Percentiles rank a stretch among this genome's conserved stretches.
Conservation (phyloP, 2,113 vertebrate species). For the Anoplopoma fimbria region DNA sequence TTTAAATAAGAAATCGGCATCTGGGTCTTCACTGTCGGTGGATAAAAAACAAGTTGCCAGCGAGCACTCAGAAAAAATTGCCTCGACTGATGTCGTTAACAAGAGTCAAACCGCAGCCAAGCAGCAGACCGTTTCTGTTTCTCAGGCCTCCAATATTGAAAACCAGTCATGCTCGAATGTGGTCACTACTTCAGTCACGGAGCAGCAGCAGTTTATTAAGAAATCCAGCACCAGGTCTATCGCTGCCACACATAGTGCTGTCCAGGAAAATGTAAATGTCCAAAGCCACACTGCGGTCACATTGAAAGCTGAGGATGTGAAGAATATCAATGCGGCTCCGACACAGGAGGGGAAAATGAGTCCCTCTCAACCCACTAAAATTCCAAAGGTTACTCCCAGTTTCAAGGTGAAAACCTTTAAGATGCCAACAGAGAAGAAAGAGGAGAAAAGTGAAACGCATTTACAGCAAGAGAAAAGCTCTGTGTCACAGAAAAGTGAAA, state of each 20-base stretch:
- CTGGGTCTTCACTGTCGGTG: constrained; percentile 42
- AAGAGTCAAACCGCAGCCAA: constrained; percentile 43
- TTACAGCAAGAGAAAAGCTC: constrained; percentile 47
- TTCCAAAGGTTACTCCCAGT: constrained; percentile 81
- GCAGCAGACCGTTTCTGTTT: constrained; percentile 41
- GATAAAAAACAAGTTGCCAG: constrained; percentile 63
- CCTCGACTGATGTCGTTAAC: constrained; percentile 41
- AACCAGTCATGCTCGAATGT: constrained; percentile 59
- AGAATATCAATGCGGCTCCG: constrained; percentile 62
- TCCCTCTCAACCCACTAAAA: constrained; percentile 75
- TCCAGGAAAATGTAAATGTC: constrained; percentile 72
- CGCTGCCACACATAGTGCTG: constrained; percentile 68
- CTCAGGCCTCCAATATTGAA: constrained; percentile 51
- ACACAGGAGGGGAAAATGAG: constrained; percentile 73
- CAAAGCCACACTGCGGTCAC: constrained; percentile 70
- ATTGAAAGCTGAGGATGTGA: constrained; percentile 75
- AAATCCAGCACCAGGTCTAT: constrained; percentile 71
- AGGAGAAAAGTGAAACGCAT: constrained; percentile 65
- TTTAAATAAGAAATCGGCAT: constrained; percentile 74
- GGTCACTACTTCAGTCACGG: constrained; percentile 52
- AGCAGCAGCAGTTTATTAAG: constrained; percentile 76
- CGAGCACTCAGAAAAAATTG: constrained; percentile 38
- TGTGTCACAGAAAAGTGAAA: constrained; percentile 54
- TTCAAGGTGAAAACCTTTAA: constrained; percentile 87
- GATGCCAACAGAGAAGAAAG: constrained; percentile 76